These are phyloP conservation scores for Drosophila navojoa DNA, from an alignment of 1,140 invertebrate species.

Conservation along the genomic window DNA sequence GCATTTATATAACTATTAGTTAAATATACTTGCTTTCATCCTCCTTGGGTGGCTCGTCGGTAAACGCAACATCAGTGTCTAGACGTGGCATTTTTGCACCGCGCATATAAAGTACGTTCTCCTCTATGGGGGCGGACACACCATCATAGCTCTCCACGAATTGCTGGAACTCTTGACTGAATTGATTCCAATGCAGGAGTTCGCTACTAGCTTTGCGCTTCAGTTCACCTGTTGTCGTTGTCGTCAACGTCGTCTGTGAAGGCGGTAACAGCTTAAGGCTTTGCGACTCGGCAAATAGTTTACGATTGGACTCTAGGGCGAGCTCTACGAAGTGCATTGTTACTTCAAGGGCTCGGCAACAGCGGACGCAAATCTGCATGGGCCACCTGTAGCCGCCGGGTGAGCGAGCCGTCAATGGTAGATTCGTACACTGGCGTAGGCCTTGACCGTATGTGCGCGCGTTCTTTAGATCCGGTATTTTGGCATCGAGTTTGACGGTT, in stretches of 20 bases:
- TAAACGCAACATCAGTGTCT: constrained; percentile 38
- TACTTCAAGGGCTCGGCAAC: constrained; percentile 71
- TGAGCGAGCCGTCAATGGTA: constrained; percentile 46
- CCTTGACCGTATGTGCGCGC: constrained; percentile 60
- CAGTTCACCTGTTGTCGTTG: constrained; percentile 50
- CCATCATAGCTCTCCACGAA: constrained; percentile 69
- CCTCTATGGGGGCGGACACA: constrained; percentile 58
- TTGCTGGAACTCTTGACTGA: constrained; percentile 70
- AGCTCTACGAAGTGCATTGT: constrained; percentile 73
- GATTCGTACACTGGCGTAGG: constrained; percentile 63
- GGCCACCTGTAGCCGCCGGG: constrained; percentile 63
- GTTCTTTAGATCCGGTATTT: constrained; percentile 58
- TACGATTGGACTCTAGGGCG: constrained; percentile 62
- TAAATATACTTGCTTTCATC: constrained; percentile 49
- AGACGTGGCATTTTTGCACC: constrained; percentile 64
- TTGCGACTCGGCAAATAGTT: constrained; percentile 56
- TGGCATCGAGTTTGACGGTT: constrained; percentile 55
- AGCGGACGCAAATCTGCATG: constrained; percentile 72
- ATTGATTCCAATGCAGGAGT: constrained; percentile 67
- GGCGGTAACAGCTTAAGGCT: constrained; percentile 35
- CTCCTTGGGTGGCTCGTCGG: constrained; percentile 55
- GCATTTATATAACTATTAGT: not conserved
- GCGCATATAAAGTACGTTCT: constrained; percentile 72
- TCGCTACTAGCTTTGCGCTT: constrained; percentile 68
- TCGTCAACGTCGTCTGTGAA: constrained; percentile 28